Evolutionary conservation across 1,140 invertebrate species (phyloP).

Genomic region (Babylonia areolata): DNA sequence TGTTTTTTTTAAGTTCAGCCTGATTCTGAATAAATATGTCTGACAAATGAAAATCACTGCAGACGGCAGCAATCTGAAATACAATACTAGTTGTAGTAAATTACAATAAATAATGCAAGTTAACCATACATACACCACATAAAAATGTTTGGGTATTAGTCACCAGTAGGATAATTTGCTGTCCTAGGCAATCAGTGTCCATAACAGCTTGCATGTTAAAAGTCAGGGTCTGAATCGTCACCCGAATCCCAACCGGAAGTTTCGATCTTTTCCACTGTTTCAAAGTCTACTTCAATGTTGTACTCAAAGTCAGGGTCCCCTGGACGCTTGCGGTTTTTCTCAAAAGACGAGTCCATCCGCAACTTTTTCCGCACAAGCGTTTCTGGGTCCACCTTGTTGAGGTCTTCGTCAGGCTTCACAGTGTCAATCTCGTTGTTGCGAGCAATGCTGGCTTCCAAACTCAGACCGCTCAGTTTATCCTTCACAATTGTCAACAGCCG

Average conservation of each 20-base stretch:
- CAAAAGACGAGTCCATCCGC: slow-evolving; percentile 76
- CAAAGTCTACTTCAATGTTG: slow-evolving; percentile 76
- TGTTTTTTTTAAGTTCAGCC: too few species aligned
- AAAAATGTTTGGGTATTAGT: too few species aligned
- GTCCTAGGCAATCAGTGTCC: too few species aligned
- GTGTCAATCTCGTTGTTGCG: slow-evolving; percentile 64
- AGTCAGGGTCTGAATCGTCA: slow-evolving; percentile 63
- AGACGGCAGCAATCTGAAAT: too few species aligned
- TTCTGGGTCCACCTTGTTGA: slow-evolving; percentile 77
- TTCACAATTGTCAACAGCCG: slow-evolving; percentile 70
- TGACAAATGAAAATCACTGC: too few species aligned
- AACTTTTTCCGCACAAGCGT: slow-evolving; percentile 75
- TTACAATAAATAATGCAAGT: too few species aligned
- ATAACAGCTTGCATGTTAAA: slow-evolving; percentile 45
- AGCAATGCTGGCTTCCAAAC: slow-evolving; percentile 73
- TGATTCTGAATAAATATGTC: too few species aligned
- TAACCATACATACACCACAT: too few species aligned
- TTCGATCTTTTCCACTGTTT: slow-evolving; percentile 62
- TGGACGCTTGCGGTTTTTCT: slow-evolving; percentile 74
- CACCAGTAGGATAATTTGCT: too few species aligned
- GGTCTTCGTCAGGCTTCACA: slow-evolving; percentile 77
- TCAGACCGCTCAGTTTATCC: slow-evolving; percentile 68
- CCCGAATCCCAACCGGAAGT: slow-evolving; percentile 69
- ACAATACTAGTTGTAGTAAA: too few species aligned
- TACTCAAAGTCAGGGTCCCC: slow-evolving; percentile 77